phyloP scores from a whole-genome alignment of 2,888 invertebrate species.

The Drosophila parthenogenetica region DNA sequence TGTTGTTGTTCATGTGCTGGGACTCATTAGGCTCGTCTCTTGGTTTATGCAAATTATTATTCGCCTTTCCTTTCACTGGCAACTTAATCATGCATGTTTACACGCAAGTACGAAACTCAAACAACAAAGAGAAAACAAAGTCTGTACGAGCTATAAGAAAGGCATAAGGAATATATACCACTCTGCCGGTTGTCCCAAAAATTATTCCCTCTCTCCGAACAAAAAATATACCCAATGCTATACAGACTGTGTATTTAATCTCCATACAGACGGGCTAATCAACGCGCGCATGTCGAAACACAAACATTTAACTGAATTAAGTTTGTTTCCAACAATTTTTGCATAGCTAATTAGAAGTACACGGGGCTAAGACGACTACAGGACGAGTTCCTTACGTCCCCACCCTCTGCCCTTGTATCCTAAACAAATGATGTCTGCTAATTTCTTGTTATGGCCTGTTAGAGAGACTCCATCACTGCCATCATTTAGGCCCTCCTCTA shows the following conservation, averaged over 20 bases:
- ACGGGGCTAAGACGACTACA: constrained; percentile 30
- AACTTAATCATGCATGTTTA: constrained; percentile 79
- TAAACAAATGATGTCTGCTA: constrained; percentile 44
- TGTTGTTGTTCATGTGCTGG: constrained; percentile 11
- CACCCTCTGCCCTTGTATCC: constrained; percentile 12
- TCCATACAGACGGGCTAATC: constrained; percentile 51
- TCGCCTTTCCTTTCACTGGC: constrained; percentile 47
- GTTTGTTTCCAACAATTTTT: constrained; percentile 75
- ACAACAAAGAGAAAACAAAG: constrained; percentile 63
- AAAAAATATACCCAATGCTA: constrained; percentile 1
- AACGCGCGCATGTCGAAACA: constrained; percentile 72
- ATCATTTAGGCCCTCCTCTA: not conserved
- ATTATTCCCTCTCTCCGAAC: not conserved
- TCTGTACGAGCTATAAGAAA: constrained; percentile 46
- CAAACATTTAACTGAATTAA: constrained; percentile 78
- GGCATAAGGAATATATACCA: constrained; percentile 1
- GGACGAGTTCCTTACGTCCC: constrained; percentile 35
- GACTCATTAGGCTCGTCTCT: constrained; percentile 47
- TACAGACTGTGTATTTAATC: constrained; percentile 18
- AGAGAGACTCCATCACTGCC: constrained; percentile 4
- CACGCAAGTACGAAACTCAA: constrained; percentile 76
- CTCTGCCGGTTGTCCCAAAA: not conserved
- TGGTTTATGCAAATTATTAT: constrained; percentile 66
- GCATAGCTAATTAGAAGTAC: constrained; percentile 74
- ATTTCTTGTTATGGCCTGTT: constrained; percentile 35